Conservation (phyloP, 2,797 vertebrate species). For the Carcharodon carcharias region DNA sequence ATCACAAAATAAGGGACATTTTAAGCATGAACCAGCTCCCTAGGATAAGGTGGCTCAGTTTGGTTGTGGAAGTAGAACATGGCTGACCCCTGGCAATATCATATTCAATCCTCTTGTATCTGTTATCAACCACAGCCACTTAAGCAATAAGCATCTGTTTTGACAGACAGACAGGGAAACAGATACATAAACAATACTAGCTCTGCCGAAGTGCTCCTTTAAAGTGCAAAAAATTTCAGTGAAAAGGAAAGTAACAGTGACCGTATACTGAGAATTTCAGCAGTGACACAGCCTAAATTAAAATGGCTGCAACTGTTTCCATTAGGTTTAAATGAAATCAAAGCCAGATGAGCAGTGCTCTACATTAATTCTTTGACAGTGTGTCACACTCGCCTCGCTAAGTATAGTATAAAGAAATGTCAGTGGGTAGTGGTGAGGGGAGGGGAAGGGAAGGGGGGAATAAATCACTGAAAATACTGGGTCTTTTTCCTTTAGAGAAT, state of each 20-base stretch:
- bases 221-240: neutral
- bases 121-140: neutral
- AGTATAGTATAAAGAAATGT: neutral
- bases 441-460: neutral
- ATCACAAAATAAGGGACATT: neutral
- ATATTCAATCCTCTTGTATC: neutral
- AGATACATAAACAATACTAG: neutral
- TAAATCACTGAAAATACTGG: neutral
- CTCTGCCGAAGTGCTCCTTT: neutral
- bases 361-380: constrained; percentile 10
- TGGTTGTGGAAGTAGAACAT: neutral
- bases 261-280: neutral
- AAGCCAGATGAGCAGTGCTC: constrained; percentile 24
- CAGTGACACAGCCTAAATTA: neutral
- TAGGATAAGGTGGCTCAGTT: neutral
- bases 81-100: neutral
- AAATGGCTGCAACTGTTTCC: constrained; percentile 31
- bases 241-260: neutral
- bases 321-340: constrained; percentile 2
- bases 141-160: neutral
- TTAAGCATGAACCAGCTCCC: neutral
- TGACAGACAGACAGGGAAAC: neutral
- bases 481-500: neutral
- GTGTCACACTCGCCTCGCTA: neutral
- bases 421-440: neutral